Conservation (phyloP, 2,888 invertebrate genomes). For the Panorpa germanica region DNA sequence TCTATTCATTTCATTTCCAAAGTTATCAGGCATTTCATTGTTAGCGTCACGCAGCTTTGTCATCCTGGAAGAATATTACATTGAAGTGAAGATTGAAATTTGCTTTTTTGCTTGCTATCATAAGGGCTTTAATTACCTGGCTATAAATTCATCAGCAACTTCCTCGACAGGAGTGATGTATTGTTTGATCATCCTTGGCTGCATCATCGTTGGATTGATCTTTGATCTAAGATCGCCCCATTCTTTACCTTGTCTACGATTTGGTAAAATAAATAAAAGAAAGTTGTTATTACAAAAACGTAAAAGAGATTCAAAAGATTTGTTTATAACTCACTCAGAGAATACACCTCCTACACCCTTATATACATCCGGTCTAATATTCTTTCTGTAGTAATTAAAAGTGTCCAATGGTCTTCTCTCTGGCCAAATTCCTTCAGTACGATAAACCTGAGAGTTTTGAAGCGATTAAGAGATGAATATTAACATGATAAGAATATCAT, state of each 20-base stretch:
- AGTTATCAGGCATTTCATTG: constrained; percentile 32
- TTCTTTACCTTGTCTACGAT: neutral
- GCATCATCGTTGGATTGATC: constrained; percentile 21
- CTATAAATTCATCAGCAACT: constrained; percentile 18
- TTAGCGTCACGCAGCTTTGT: constrained; percentile 23
- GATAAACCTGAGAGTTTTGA: constrained; percentile 27
- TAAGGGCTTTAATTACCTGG: too few relatives aligned
- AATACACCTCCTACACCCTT: too few relatives aligned
- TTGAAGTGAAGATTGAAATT: too few relatives aligned
- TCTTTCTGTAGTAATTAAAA: too few relatives aligned
- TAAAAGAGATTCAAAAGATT: too few relatives aligned
- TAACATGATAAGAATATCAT: neutral
- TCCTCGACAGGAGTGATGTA: constrained; percentile 17
- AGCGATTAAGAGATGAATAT: constrained; percentile 1
- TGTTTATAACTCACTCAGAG: too few relatives aligned
- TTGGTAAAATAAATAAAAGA: too few relatives aligned
- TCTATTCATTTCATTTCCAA: constrained; percentile 35
- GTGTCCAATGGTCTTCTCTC: too few relatives aligned
- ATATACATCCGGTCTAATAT: too few relatives aligned
- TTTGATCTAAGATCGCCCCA: neutral
- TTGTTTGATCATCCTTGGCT: constrained; percentile 18
- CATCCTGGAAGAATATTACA: too few relatives aligned
- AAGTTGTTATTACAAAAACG: too few relatives aligned
- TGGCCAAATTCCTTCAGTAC: constrained; percentile 33
- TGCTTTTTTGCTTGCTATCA: too few relatives aligned